Base-by-base conservation (phyloP, 2,888 invertebrate genomes). In the Lochmaea capreae region DNA sequence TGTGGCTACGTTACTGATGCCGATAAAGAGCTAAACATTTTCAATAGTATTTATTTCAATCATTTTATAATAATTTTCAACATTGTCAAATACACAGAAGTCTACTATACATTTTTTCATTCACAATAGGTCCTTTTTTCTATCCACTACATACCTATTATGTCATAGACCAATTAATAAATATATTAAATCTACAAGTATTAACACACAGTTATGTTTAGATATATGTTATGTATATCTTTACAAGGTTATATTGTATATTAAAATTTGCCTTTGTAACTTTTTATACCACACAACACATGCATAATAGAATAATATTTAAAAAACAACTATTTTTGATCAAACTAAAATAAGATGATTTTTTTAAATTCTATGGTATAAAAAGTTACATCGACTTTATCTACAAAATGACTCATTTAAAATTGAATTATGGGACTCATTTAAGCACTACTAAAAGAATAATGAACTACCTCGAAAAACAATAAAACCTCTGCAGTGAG, bases 101-200 rank as follows among this genome's bases (percentile, higher is more conserved):
- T 82, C 83, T 83, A 82, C 81, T 81, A 83, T 83, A 83, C 81
- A 83, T 81, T 78, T 76, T 79, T 79, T 80, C 79, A 77, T 76
- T 80, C 81, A 82, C 80, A 81, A 79, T 78, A 76, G 80, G 65
- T 58, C 42, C 11, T 43, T 65, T 79, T 75, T 77, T 77, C 77
- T 79, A 78, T 80, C 74, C 72, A 67, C 80, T 83, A 81, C 80
- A 4, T 43, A 16, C 49, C 49, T 49, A 79, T 77, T 81, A 54
- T 75, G 74, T 74, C 77, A 82, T 83, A 84, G 84, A 85, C 84
- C 85, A 83, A 83, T 85, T 84, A 84, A 84, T 84, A 84, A 83
- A 83, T 84, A 75, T 84, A 84, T 81, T 84, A 83, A 81, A 82
- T 81, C 83, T 82, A 83, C 81, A 80, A 75, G 77, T 81, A 79